Percentiles rank a stretch among this genome's conserved stretches.
Conservation (phyloP, 2,797 vertebrate species). For the Urocyon cinereoargenteus region DNA sequence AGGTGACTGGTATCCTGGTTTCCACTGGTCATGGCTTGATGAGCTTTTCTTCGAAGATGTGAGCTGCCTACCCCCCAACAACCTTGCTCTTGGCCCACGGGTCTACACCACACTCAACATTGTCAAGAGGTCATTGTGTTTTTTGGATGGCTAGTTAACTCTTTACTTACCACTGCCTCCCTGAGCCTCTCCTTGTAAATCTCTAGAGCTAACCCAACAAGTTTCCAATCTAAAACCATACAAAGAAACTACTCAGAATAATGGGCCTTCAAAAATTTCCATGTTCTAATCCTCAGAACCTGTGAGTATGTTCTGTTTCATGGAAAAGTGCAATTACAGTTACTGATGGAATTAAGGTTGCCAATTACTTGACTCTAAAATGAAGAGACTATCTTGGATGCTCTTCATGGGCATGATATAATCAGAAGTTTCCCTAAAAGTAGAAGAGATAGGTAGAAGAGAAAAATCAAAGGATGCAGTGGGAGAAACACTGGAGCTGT, state of each 20-base stretch:
- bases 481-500: not conserved
- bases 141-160: constrained; percentile 72
- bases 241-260: not conserved
- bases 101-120: constrained; percentile 32
- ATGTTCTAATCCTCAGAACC: not conserved
- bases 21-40: constrained; percentile 87
- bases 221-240: not conserved
- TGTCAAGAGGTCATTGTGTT: constrained; percentile 60
- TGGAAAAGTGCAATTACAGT: not conserved
- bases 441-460: not conserved
- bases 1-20: constrained; percentile 90
- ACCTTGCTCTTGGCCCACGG: constrained; percentile 19
- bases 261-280: not conserved
- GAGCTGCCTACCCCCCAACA: constrained; percentile 39
- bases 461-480: not conserved
- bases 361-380: not conserved
- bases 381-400: not conserved
- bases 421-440: not conserved
- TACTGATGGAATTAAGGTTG: not conserved
- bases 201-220: not conserved
- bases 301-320: not conserved
- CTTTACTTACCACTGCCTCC: constrained; percentile 29
- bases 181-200: not conserved
- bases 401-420: not conserved
- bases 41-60: constrained; percentile 80